These are phyloP conservation scores for Pyrgilauda ruficollis DNA, from an alignment of 2,113 vertebrate genomes.

Conservation along the genomic window DNA sequence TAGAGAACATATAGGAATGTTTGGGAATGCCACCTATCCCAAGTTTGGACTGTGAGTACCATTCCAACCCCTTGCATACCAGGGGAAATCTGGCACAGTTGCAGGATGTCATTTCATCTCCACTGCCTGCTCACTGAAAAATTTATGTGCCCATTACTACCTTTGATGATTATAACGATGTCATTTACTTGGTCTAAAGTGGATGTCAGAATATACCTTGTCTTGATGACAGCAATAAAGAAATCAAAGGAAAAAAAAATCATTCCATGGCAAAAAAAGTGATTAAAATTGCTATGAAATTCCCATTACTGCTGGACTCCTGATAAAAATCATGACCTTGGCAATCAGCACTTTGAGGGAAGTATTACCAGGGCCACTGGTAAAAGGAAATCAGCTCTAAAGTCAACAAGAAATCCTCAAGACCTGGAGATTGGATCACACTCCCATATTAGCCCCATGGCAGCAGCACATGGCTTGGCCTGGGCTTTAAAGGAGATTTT, in stretches of 20 bases:
- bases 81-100: background rate
- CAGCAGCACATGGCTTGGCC: background rate
- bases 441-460: background rate
- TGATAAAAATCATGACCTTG: constrained; percentile 5
- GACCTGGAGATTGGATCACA: background rate
- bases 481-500: background rate
- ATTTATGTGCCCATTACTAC: background rate
- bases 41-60: background rate
- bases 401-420: background rate
- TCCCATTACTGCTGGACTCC: constrained; percentile 10
- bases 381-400: background rate
- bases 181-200: background rate
- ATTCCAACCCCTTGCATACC: background rate
- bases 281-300: constrained; percentile 20
- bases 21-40: background rate
- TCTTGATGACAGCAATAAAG: constrained; percentile 33
- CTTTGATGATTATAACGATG: background rate
- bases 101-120: background rate
- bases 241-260: background rate
- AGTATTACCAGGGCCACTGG: background rate
- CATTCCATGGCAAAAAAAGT: background rate
- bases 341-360: background rate
- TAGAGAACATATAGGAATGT: background rate
- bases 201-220: background rate
- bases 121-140: background rate